phyloP scores from a whole-genome alignment of 1,140 invertebrate genomes.

The Drosophila bocki region DNA sequence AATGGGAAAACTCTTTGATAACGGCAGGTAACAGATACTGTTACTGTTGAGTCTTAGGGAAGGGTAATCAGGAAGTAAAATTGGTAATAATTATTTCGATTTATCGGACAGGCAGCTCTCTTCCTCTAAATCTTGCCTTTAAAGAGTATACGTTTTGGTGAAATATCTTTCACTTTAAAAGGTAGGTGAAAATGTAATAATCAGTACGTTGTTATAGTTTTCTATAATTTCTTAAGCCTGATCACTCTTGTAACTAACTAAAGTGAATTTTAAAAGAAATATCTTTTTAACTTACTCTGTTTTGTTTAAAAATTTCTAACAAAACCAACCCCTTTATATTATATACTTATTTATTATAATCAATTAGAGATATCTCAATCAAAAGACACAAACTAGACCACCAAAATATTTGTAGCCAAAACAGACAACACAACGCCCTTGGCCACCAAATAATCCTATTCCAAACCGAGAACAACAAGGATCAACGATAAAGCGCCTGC shows the following conservation, averaged over 20 bases:
- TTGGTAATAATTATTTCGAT: background rate
- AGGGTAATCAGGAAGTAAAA: background rate
- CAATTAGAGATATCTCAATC: background rate
- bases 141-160: background rate
- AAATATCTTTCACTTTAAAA: background rate
- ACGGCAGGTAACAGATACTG: conserved; percentile 14
- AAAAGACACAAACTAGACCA: background rate
- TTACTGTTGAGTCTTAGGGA: background rate
- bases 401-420: conserved; percentile 3
- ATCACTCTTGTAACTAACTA: background rate
- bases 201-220: no score
- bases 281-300: background rate
- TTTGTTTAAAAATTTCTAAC: background rate
- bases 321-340: background rate
- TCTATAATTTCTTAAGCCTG: no score
- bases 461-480: conserved; percentile 38
- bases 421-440: conserved; percentile 20
- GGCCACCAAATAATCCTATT: conserved; percentile 45
- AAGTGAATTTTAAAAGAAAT: background rate
- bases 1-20: conserved; percentile 26
- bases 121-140: background rate
- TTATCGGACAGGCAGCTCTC: background rate
- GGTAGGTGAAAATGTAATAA: no score
- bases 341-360: background rate
- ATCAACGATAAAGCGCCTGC: conserved; percentile 62